Evolutionary conservation across 1,140 invertebrate genomes (phyloP).

Genomic region (Drosophila oshimai): DNA sequence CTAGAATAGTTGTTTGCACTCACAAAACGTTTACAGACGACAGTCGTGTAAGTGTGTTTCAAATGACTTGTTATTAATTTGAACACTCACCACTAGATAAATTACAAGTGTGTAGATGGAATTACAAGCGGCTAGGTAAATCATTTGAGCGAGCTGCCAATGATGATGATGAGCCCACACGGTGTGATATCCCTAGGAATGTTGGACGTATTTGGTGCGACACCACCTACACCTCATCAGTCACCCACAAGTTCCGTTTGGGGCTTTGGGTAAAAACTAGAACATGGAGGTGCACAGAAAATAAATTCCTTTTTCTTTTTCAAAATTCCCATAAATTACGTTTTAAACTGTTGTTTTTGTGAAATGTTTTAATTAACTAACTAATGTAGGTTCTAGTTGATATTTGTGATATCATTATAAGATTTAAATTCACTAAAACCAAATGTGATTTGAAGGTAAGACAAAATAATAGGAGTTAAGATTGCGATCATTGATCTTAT

Average conservation of each 20-base stretch:
- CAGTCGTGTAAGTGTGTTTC: conserved; percentile 61
- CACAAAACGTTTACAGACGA: conserved; percentile 41
- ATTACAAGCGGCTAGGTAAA: conserved; percentile 43
- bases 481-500: neutral
- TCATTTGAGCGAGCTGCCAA: conserved; percentile 13
- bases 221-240: conserved; percentile 20
- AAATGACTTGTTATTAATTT: conserved; percentile 74
- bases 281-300: neutral
- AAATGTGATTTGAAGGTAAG: no score
- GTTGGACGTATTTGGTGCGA: conserved; percentile 49
- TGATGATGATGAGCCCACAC: conserved; percentile 61
- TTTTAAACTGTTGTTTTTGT: no score
- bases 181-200: conserved; percentile 47
- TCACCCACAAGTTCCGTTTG: conserved; percentile 17
- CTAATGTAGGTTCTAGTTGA: no score
- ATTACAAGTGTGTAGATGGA: conserved; percentile 52
- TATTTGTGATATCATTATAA: no score
- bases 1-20: conserved; percentile 54
- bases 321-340: no score
- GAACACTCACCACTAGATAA: conserved; percentile 38
- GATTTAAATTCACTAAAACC: no score
- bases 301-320: no score
- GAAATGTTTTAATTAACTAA: no score
- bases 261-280: conserved; percentile 3
- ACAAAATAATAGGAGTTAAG: no score